phyloP scores from a whole-genome alignment of 2,113 vertebrate genomes.

The Pan troglodytes region DNA sequence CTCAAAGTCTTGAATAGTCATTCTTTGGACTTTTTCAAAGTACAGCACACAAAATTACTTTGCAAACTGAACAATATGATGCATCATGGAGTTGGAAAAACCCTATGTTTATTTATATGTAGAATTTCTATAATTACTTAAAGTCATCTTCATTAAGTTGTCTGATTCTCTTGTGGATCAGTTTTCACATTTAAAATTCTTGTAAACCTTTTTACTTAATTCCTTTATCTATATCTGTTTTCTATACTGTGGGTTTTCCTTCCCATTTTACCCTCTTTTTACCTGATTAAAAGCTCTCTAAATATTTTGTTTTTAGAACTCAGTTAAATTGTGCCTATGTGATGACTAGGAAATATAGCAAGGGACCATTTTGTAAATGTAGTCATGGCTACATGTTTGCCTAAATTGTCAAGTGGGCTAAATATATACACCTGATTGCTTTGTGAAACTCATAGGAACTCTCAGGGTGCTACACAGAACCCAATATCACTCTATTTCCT shows the following conservation, averaged over 20 bases:
- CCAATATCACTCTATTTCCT: neutral
- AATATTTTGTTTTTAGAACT: neutral
- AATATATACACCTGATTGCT: neutral
- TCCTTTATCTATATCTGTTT: neutral
- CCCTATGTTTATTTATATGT: neutral
- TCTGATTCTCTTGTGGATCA: neutral
- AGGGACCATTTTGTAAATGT: neutral
- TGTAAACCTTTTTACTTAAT: neutral
- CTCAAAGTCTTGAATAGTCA: neutral
- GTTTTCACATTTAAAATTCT: neutral
- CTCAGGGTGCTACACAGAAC: neutral
- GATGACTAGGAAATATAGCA: neutral
- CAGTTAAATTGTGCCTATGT: neutral
- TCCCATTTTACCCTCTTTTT: neutral
- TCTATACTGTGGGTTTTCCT: neutral
- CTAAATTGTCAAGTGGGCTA: neutral
- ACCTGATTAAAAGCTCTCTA: neutral
- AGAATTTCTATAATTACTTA: neutral
- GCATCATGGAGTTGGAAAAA: neutral
- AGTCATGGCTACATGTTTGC: neutral
- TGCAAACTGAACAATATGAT: neutral
- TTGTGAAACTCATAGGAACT: neutral
- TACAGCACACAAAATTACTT: neutral
- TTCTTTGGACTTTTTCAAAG: neutral
- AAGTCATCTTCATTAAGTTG: neutral